A percentile compares a stretch with the other conserved stretches of the same genome.
phyloP scores from a whole-genome alignment of 2,797 vertebrate species.

The Crenuchus spilurus region DNA sequence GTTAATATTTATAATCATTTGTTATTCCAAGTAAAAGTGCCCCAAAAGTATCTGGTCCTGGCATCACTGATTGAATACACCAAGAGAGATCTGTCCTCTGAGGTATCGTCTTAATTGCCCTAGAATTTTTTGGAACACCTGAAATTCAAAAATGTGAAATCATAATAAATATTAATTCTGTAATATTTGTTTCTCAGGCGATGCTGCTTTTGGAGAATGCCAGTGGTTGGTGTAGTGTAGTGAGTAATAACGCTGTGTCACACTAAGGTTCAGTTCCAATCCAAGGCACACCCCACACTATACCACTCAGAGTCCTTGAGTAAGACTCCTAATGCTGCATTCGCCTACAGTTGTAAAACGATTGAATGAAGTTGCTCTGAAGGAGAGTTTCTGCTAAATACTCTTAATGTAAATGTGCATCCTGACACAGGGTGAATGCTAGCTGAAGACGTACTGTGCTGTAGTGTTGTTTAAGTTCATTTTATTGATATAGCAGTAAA shows the following conservation, averaged over 20 bases:
- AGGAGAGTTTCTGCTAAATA: no score
- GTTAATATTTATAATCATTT: conserved; percentile 55
- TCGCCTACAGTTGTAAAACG: no score
- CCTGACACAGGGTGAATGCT: no score
- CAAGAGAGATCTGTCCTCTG: background rate
- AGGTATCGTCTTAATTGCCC: background rate
- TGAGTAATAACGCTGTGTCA: no score
- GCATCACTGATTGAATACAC: conserved; percentile 25
- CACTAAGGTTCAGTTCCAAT: no score
- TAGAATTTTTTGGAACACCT: background rate
- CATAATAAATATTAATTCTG: background rate
- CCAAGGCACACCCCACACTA: no score
- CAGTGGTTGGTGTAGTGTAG: no score
- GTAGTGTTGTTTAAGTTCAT: background rate
- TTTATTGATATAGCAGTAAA: conserved; percentile 45
- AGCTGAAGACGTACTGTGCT: background rate
- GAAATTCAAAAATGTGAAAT: background rate
- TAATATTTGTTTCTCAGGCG: background rate
- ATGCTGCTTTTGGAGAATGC: background rate
- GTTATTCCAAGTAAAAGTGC: conserved; percentile 49
- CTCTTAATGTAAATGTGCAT: no score
- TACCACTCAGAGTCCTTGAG: no score
- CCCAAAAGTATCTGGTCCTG: conserved; percentile 40
- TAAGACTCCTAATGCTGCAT: no score
- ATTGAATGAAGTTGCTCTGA: no score